A percentile compares a stretch with the other conserved stretches of the same genome.
phyloP scores from a whole-genome alignment of 2,888 invertebrate species.

The Orchesellides sinensis region DNA sequence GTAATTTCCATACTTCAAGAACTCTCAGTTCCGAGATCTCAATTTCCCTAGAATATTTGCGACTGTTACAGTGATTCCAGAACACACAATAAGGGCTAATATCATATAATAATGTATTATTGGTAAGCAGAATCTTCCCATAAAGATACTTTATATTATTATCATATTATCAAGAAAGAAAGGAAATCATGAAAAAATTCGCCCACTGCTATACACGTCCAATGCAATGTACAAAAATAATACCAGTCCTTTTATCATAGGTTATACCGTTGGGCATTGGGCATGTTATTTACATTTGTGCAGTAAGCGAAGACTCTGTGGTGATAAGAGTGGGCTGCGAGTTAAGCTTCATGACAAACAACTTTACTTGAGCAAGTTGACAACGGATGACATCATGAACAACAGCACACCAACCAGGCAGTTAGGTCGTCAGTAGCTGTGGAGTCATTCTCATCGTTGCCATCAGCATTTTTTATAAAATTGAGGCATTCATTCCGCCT shows the following conservation, averaged over 20 bases:
- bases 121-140: no score
- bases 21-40: no score
- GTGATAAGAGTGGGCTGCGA: no score
- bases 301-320: background rate
- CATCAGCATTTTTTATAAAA: background rate
- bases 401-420: conserved; percentile 6
- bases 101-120: no score
- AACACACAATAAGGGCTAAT: no score
- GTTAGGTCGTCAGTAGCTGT: background rate
- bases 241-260: background rate
- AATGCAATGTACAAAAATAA: background rate
- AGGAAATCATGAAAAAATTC: no score
- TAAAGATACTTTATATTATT: no score
- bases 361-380: conserved; percentile 15
- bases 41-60: no score
- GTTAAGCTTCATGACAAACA: background rate
- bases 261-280: background rate
- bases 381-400: conserved; percentile 5
- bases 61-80: no score
- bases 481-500: no score
- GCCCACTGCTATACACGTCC: background rate
- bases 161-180: no score
- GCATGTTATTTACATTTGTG: background rate
- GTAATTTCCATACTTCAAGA: no score
- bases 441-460: background rate